These are phyloP conservation scores for Caranx melampygus DNA, from an alignment of 2,113 vertebrate species.

Conservation along the genomic window DNA sequence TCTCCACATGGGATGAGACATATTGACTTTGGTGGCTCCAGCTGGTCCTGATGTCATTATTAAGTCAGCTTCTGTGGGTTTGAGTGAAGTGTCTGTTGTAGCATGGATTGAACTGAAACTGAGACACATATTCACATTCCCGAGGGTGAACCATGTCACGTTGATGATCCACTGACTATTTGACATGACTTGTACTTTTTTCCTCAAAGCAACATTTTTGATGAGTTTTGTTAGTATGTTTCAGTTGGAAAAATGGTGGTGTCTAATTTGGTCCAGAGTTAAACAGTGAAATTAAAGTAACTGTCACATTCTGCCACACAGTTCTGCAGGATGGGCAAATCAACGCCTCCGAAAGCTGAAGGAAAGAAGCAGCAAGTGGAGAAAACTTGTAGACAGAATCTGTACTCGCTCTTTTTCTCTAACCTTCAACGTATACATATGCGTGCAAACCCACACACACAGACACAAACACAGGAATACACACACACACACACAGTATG, in stretches of 20 bases:
- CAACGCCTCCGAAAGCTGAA: constrained; percentile 42
- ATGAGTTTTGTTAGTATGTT: neutral
- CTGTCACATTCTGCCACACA: constrained; percentile 34
- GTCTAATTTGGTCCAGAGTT: constrained; percentile 13
- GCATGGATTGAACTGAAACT: neutral
- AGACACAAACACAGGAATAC: constrained; percentile 27
- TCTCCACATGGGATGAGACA: neutral
- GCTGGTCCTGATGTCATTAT: neutral
- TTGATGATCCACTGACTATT: neutral
- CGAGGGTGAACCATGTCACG: neutral
- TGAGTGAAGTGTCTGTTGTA: neutral
- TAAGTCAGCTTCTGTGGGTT: neutral
- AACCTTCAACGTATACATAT: constrained; percentile 62
- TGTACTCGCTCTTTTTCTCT: constrained; percentile 55
- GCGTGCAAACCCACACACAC: constrained; percentile 28
- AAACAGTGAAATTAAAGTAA: constrained; percentile 29
- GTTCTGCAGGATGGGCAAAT: constrained; percentile 47
- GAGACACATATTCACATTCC: neutral
- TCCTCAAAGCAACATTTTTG: neutral
- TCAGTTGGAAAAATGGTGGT: neutral
- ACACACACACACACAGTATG: constrained; percentile 27
- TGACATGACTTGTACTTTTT: neutral
- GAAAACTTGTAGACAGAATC: constrained; percentile 63
- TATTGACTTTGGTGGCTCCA: neutral
- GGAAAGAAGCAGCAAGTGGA: constrained; percentile 59